Base-by-base conservation (phyloP, 2,797 vertebrate genomes). In the Podargus strigoides region DNA sequence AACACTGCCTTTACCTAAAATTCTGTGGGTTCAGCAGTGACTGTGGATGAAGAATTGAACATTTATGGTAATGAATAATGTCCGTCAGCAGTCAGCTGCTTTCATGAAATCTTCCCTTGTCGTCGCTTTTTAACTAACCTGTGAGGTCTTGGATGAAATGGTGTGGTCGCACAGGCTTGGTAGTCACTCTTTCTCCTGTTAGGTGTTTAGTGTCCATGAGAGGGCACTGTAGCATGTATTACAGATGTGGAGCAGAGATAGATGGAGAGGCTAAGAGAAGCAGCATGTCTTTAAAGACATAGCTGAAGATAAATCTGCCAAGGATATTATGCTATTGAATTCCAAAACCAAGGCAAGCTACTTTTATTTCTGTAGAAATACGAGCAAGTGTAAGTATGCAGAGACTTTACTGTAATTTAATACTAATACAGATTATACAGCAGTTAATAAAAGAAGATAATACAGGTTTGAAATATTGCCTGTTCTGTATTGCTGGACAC, bases 181-280 rank as follows among this genome's bases (percentile, higher is more conserved):
- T 6, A 9, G 59, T 78, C 88, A 2, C 41, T 32, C 26, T 18
- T 49, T 74, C 20, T 75, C 52, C 32, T 96, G 96, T 90, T 59
- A 85, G 39, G 77, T 85, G 42, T 34, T 39, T 5, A 5, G 22
- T 87, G 62, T 92, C 97, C 98, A 95, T 93, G 60, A 77, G 98
- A 97, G 96, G 97, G 97, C 97, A 96, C 97, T 97, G 95, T n/a
- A 89, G 90, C 67, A 89, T 69, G 59, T 72, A 24, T 28, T 94
- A 95, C 93, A 77, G 89, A 87, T 73, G 24, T 28, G 82, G 47
- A 85, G 42, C 46, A 70, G 26, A 55, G 44, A 7, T 37, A 15
- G 19, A 1, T 18, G 42, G 27, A 28, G 58, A 89, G 58, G 42
- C 78, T 72, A 15, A 76, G 32, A 37, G 19, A 14, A 34, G 37